phyloP scores from a whole-genome alignment of 2,113 vertebrate genomes.

The Pycnonotus jocosus region DNA sequence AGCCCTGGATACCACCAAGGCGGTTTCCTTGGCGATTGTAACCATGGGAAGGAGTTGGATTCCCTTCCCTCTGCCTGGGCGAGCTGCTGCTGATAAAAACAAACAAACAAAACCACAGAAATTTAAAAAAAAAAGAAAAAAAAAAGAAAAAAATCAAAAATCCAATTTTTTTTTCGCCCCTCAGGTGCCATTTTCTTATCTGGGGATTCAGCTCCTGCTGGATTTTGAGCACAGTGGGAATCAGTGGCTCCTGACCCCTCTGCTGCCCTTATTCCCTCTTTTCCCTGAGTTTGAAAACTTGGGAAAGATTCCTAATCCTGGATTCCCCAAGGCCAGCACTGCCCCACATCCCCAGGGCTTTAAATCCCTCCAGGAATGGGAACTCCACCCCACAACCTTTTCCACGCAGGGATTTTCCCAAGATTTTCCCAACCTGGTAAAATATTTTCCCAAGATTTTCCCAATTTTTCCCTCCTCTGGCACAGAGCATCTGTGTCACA shows the following conservation, averaged over 20 bases:
- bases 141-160: neutral
- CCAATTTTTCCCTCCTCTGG: too few relatives aligned
- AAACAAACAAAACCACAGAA: neutral
- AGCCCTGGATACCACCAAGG: neutral
- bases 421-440: neutral
- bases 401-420: neutral
- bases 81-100: neutral
- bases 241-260: neutral
- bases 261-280: neutral
- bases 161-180: neutral
- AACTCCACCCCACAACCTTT: neutral
- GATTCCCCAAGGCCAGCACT: neutral
- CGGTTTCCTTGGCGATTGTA: constrained; percentile 62
- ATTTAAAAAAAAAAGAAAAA: too few relatives aligned
- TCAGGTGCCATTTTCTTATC: neutral
- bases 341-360: neutral
- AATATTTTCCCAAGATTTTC: neutral
- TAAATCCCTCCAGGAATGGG: neutral
- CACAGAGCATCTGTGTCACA: neutral
- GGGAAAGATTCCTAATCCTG: neutral
- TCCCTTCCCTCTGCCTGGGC: neutral
- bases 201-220: neutral
- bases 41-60: constrained; percentile 1
- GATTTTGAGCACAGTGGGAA: neutral
- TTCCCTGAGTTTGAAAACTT: neutral